Evolutionary conservation across 2,797 vertebrate genomes (phyloP).

Genomic region (Carcharodon carcharias): DNA sequence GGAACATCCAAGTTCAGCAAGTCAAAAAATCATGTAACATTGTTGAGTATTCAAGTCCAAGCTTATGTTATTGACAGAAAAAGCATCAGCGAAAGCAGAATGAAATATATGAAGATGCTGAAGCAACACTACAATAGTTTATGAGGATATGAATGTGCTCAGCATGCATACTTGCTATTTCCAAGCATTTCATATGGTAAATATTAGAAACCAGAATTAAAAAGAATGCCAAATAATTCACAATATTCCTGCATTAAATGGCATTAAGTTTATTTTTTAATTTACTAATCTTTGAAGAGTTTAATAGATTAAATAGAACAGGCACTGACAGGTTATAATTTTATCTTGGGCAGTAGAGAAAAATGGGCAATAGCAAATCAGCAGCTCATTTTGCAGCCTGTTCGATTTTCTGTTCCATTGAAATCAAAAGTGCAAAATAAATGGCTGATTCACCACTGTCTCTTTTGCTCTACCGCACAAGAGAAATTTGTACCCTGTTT

Average conservation of each 20-base stretch:
- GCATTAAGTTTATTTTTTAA: not conserved
- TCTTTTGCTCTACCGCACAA: not conserved
- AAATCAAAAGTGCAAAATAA: not conserved
- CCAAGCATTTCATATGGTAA: not conserved
- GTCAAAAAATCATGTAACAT: not conserved
- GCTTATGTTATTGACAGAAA: not conserved
- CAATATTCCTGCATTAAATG: not conserved
- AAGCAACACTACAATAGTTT: not conserved
- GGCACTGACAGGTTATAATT: not conserved
- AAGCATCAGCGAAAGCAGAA: no score
- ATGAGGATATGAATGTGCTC: not conserved
- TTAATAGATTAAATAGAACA: not conserved
- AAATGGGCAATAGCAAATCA: not conserved
- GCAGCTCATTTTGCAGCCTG: not conserved
- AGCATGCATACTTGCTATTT: not conserved
- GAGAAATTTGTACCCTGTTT: not conserved
- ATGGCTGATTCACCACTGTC: not conserved
- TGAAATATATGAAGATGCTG: not conserved
- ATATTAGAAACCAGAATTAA: not conserved
- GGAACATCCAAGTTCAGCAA: not conserved
- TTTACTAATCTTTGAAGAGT: not conserved
- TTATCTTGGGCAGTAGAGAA: not conserved
- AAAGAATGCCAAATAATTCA: not conserved
- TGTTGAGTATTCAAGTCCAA: not conserved
- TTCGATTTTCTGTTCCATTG: not conserved